Percentiles rank a stretch among this genome's conserved stretches.
Evolutionary conservation across 2,888 invertebrate genomes (phyloP).

Genomic region (Amphipyra tragopoginis): DNA sequence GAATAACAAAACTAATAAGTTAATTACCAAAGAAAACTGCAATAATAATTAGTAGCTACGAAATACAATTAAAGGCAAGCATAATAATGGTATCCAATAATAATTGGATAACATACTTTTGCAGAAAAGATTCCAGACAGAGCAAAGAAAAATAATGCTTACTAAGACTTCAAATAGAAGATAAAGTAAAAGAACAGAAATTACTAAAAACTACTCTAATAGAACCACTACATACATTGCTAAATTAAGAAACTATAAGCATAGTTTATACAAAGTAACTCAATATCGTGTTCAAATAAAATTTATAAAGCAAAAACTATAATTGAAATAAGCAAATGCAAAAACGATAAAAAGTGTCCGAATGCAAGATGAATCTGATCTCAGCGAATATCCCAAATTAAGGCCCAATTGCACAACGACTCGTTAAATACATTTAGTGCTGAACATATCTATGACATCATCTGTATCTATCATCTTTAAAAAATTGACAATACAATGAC

Average conservation of each 20-base stretch:
- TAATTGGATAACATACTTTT: no score
- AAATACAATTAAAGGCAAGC: neutral
- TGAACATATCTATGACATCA: no score
- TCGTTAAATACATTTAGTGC: no score
- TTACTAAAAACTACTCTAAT: neutral
- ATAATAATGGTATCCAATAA: neutral
- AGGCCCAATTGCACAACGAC: no score
- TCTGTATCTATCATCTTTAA: no score
- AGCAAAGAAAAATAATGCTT: constrained; percentile 2
- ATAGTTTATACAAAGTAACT: constrained; percentile 1
- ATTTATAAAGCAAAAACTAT: neutral
- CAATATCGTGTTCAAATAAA: constrained; percentile 9
- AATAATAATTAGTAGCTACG: constrained; percentile 1
- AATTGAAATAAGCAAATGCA: neutral
- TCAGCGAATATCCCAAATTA: no score
- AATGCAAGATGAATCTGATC: no score
- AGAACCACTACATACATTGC: neutral
- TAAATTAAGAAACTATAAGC: neutral
- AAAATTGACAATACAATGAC: no score
- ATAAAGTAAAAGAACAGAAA: neutral
- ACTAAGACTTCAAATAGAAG: constrained; percentile 1
- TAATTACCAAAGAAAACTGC: constrained; percentile 10
- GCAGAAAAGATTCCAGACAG: neutral
- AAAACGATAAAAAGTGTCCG: no score
- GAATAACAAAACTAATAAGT: neutral